Evolutionary conservation across 1,140 invertebrate genomes (phyloP), one percentile per base, ranked within the genome.

Genomic region (Paracyclopina nana): DNA sequence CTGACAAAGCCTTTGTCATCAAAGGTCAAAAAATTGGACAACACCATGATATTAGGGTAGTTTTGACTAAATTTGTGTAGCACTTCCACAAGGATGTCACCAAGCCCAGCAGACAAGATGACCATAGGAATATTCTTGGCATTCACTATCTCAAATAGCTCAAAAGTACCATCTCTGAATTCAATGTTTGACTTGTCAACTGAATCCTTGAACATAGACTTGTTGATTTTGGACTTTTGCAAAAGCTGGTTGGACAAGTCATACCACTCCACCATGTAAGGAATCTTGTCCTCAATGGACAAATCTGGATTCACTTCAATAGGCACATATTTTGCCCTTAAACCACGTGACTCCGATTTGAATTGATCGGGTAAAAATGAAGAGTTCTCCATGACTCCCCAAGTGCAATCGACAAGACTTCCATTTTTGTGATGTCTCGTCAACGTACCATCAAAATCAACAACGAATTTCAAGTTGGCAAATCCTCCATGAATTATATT

Each of bases 101-200:
- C 91, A 24, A 95, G 70, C 0, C 91, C 91, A 28, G 90, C 91
- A 26, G 86, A 92, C 64, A 96, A 91, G 24, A 96, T 79, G 25
- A 96, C 62, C 12, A 92, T 67, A 0, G 90, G 90, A 18, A 96
- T 76, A 42, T 75, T 62, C 3, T 72, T 60, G 4, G 60, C 57
- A 28, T 78, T 57, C 12, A 90, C 65, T 53, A 68, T 69, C n/a
- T 71, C 57, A 57, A 94, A 78, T 20, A 90, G 64, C 34, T 77
- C 70, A 42, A 72, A 62, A 11, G 79, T 79, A 2, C 77, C 76
- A 58, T 80, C 78, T 59, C 87, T 78, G 59, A 71, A 57, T 42
- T 53, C 54, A 20, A 63, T 59, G 48, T 58, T 64, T n/a, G 64
- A 68, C 45, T 61, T 53, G 24, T 53, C 53, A 48, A 73, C 68